A percentile compares a stretch with the other conserved stretches of the same genome.
phyloP scores from a whole-genome alignment of 2,113 vertebrate genomes.

The Anhinga rufa region DNA sequence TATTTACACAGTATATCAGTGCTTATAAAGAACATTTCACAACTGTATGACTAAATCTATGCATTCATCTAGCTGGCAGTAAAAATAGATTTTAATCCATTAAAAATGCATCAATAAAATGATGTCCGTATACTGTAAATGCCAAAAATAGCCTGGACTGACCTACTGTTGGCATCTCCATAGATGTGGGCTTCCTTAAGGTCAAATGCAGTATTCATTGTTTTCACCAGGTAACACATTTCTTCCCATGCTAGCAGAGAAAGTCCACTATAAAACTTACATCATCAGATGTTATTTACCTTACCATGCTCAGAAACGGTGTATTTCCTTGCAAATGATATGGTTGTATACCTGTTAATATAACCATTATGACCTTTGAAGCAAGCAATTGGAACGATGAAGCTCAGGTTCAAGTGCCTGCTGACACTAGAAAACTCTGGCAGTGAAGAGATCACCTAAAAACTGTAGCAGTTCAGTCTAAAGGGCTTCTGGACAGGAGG shows the following conservation, averaged over 20 bases:
- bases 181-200: not conserved
- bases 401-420: not conserved
- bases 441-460: not conserved
- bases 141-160: not conserved
- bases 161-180: not conserved
- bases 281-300: not conserved
- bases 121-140: not conserved
- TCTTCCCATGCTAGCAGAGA: not conserved
- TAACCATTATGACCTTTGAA: not conserved
- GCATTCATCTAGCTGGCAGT: not conserved
- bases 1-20: not conserved
- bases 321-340: not conserved
- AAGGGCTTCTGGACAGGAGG: not conserved
- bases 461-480: not conserved
- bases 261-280: not conserved
- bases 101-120: not conserved
- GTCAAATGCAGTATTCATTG: rapidly evolving
- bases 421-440: not conserved
- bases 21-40: not conserved
- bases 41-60: rapidly evolving
- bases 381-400: rapidly evolving
- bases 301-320: not conserved
- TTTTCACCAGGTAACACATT: not conserved
- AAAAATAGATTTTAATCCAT: not conserved
- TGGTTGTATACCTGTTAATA: not conserved